Evolutionary conservation across 2,888 invertebrate genomes (phyloP).

Genomic region (Dendrolimus pini): DNA sequence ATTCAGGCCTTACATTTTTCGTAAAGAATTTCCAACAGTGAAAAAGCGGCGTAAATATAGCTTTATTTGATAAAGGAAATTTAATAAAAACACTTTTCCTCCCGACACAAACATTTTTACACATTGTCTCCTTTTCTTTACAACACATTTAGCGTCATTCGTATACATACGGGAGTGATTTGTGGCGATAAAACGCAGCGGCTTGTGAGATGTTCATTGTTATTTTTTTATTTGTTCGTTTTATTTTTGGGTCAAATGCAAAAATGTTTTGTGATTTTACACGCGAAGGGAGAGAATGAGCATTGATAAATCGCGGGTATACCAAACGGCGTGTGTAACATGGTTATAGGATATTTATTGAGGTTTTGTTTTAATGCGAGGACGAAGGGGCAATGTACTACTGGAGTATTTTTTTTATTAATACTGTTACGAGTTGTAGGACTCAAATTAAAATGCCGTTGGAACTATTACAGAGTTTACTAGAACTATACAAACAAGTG

Average conservation of each 20-base stretch:
- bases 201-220: not conserved
- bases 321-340: not conserved
- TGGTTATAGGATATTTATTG: not conserved
- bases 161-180: not conserved
- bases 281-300: not conserved
- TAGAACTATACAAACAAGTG: no score
- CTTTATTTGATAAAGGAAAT: not conserved
- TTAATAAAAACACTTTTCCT: not conserved
- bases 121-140: not conserved
- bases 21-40: no score
- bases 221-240: not conserved
- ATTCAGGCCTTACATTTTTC: no score
- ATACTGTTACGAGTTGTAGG: no score
- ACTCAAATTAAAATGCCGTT: no score
- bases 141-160: not conserved
- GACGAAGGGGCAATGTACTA: no score
- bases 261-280: not conserved
- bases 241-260: not conserved
- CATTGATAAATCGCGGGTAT: not conserved
- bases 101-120: not conserved
- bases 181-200: not conserved
- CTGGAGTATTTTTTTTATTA: no score
- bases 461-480: no score
- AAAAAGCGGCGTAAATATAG: not conserved
- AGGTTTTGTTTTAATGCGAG: not conserved